These are phyloP conservation scores for Hydrozoanthus gracilis DNA, from an alignment of 92 coral and sea anemone genomes.

Conservation along the genomic window DNA sequence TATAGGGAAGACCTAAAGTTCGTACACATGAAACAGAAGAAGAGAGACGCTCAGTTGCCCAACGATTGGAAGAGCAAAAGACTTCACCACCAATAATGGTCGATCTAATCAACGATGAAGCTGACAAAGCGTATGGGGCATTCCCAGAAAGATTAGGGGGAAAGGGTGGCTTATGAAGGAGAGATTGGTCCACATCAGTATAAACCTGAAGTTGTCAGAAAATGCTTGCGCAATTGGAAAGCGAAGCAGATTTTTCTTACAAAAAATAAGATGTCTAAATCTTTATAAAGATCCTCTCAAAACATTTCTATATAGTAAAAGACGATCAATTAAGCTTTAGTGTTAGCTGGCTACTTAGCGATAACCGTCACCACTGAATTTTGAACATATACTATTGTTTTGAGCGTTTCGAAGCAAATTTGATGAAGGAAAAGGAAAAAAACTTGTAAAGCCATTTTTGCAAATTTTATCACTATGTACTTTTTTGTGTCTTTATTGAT, in stretches of 20 bases:
- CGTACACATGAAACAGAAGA: conserved; percentile 53
- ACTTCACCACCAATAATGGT: conserved; percentile 48
- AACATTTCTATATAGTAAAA: too few species aligned
- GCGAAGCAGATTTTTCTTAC: not conserved
- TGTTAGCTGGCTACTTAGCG: too few species aligned
- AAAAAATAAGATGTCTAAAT: not conserved
- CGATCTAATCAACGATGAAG: conserved; percentile 58
- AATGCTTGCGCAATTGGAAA: conserved; percentile 26
- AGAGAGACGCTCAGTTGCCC: conserved; percentile 52
- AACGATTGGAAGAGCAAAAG: too few species aligned
- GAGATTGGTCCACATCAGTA: conserved; percentile 43
- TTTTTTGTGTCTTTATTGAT: too few species aligned
- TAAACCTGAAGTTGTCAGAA: conserved; percentile 29
- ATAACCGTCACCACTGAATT: too few species aligned
- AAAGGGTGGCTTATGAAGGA: conserved; percentile 59
- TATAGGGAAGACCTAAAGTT: conserved; percentile 38
- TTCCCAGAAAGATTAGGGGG: conserved; percentile 58
- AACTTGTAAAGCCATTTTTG: too few species aligned
- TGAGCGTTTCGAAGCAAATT: too few species aligned
- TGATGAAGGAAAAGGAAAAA: too few species aligned
- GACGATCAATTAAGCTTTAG: not conserved
- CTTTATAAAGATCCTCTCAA: not conserved
- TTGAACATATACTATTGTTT: too few species aligned
- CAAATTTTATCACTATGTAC: too few species aligned
- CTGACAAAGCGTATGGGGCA: conserved; percentile 63